Percentiles rank a stretch among this genome's conserved stretches.
Evolutionary conservation across 2,113 vertebrate genomes (phyloP).

Genomic region (Cacatua alba): DNA sequence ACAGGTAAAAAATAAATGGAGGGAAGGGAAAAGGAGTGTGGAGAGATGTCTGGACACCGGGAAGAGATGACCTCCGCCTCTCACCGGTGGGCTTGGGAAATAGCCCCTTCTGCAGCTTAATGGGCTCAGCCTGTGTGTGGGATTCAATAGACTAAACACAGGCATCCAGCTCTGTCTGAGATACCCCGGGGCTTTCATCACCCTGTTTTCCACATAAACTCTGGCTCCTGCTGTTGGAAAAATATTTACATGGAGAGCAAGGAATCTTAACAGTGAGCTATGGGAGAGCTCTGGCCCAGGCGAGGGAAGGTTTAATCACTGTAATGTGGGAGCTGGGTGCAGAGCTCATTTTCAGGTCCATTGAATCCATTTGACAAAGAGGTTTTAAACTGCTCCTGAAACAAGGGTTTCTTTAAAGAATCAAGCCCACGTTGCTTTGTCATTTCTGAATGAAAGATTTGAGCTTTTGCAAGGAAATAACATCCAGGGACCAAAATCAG

Average conservation of each 20-base stretch:
- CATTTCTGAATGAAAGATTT: not conserved
- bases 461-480: not conserved
- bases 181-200: not conserved
- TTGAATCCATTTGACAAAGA: not conserved
- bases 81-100: not conserved
- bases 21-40: not conserved
- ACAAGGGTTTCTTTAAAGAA: not conserved
- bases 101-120: not conserved
- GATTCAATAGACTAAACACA: not conserved
- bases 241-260: not conserved
- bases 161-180: not conserved
- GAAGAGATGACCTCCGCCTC: not conserved
- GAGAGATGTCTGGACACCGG: not conserved
- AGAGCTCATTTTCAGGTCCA: not conserved
- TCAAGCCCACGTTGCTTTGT: not conserved
- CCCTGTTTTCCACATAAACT: not conserved
- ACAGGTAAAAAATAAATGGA: not conserved
- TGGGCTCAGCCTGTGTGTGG: not conserved
- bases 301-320: not conserved
- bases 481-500: not conserved
- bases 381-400: not conserved
- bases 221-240: not conserved
- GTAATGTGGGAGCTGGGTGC: not conserved
- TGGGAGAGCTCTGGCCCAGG: not conserved
- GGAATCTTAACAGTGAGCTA: not conserved